These are phyloP conservation scores for Tanypteryx hageni DNA, from an alignment of 2,888 invertebrate genomes.

Conservation along the genomic window DNA sequence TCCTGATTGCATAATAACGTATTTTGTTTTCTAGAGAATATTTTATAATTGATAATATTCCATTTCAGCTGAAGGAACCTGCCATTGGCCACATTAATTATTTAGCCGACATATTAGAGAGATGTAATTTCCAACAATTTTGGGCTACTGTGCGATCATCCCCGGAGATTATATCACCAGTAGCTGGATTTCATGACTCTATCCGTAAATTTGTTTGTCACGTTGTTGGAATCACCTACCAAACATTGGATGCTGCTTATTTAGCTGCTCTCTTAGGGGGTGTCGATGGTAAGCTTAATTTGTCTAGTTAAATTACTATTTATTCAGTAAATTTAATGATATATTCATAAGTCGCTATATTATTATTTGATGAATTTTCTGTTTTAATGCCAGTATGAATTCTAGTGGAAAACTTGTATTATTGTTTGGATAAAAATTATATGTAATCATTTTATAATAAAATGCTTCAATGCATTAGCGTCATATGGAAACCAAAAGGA, in stretches of 20 bases:
- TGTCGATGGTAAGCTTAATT: constrained; percentile 84
- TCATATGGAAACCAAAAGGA: no score
- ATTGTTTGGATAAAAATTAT: no score
- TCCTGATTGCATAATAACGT: background rate
- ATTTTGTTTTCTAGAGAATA: background rate
- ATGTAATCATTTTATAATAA: no score
- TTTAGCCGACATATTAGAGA: constrained; percentile 93
- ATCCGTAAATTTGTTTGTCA: constrained; percentile 98
- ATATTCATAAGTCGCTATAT: no score
- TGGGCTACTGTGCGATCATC: constrained; percentile 89
- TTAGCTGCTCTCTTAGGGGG: constrained; percentile 92
- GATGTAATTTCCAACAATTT: constrained; percentile 93
- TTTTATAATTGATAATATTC: constrained; percentile 60
- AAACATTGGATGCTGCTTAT: constrained; percentile 90
- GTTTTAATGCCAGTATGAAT: no score
- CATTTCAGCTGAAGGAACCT: constrained; percentile 85
- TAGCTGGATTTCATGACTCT: constrained; percentile 95
- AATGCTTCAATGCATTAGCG: no score
- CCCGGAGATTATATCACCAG: constrained; percentile 86
- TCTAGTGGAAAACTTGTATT: no score
- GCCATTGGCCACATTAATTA: constrained; percentile 93
- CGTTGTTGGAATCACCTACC: constrained; percentile 97
- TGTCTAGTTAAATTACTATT: background rate
- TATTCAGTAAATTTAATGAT: no score
- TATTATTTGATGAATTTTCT: no score